Evolutionary conservation across 2,113 vertebrate genomes (phyloP).

Genomic region (Cyanistes caeruleus): DNA sequence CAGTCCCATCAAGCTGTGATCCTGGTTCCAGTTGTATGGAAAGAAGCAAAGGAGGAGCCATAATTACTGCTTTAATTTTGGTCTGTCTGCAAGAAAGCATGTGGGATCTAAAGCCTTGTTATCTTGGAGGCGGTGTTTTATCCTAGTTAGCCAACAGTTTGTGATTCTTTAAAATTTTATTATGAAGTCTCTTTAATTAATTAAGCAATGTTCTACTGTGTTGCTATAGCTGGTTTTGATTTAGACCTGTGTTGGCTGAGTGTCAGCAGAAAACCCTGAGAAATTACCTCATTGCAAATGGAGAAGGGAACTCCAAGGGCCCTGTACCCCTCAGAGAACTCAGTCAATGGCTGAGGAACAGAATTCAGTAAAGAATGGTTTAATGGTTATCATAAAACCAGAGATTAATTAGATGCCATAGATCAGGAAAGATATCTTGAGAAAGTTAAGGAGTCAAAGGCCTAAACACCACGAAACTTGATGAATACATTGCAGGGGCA

Average conservation of each 20-base stretch:
- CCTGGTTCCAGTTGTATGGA: rapidly evolving
- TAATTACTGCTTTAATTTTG: neutral
- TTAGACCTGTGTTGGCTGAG: neutral
- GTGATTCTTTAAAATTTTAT: neutral
- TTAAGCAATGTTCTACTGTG: too few relatives aligned
- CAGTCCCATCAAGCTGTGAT: neutral
- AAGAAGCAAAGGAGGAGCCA: neutral
- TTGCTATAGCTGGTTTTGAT: neutral
- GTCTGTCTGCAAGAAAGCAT: rapidly evolving
- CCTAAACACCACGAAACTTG: neutral
- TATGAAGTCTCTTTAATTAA: neutral
- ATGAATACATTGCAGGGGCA: neutral
- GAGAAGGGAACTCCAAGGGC: neutral
- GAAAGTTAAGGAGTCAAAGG: neutral
- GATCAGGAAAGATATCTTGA: neutral
- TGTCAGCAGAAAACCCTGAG: neutral
- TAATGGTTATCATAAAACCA: neutral
- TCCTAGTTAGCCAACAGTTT: too few relatives aligned
- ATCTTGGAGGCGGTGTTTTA: neutral
- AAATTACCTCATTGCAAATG: neutral
- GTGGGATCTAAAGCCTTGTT: neutral
- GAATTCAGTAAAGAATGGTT: neutral
- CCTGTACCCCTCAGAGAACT: neutral
- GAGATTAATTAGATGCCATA: neutral
- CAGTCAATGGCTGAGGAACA: neutral